These are phyloP conservation scores for Bryconaethiops microstoma DNA, from an alignment of 2,797 vertebrate genomes.

Conservation along the genomic window DNA sequence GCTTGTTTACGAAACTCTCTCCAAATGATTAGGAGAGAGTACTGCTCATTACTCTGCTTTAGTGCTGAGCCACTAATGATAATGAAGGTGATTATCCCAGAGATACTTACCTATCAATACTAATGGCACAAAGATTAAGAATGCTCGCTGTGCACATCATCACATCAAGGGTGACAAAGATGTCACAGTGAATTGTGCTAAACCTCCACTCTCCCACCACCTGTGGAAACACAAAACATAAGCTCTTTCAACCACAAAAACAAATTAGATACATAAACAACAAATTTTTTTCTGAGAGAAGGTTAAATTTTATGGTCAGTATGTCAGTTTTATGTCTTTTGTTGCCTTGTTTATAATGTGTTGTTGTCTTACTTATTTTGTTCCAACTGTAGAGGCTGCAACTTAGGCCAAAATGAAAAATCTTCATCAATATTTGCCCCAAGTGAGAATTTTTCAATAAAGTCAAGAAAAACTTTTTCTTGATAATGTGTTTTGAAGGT, in stretches of 20 bases:
- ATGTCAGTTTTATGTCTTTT: no score
- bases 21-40: background rate
- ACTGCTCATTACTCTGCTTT: background rate
- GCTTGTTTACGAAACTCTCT: background rate
- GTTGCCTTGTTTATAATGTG: no score
- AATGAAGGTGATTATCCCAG: conserved; percentile 12
- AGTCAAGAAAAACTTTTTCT: no score
- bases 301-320: no score
- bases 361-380: no score
- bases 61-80: background rate
- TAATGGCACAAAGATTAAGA: conserved; percentile 98
- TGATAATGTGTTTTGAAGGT: no score
- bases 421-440: no score
- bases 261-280: background rate
- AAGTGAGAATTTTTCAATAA: no score
- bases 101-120: conserved; percentile 93
- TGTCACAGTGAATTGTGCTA: conserved; percentile 97
- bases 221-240: conserved; percentile 71
- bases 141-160: conserved; percentile 99
- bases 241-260: background rate
- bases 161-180: conserved; percentile 97
- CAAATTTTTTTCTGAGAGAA: background rate
- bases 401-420: no score
- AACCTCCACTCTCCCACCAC: conserved; percentile 98
- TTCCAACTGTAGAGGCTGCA: no score